These are phyloP conservation scores for Cyanoramphus novaezelandiae DNA, from an alignment of 2,113 vertebrate genomes.

Conservation along the genomic window DNA sequence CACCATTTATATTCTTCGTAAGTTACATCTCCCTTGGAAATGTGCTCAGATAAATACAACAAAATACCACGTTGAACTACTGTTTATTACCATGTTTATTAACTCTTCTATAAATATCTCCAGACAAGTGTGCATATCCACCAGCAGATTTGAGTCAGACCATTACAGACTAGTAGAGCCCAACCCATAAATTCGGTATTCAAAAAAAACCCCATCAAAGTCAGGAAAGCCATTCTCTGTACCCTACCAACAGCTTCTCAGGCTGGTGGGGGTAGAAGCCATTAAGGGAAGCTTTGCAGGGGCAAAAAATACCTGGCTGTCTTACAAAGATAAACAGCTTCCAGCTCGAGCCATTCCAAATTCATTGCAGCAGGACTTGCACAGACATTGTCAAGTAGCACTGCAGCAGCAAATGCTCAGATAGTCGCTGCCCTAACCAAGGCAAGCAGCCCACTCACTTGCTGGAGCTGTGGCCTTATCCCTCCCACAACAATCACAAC, in stretches of 20 bases:
- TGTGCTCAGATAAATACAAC: background rate
- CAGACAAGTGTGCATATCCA: background rate
- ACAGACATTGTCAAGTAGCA: rapidly evolving
- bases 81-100: background rate
- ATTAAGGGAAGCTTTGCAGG: background rate
- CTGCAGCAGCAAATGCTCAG: background rate
- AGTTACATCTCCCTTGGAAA: background rate
- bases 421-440: background rate
- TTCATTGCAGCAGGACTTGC: rapidly evolving
- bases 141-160: background rate
- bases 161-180: background rate
- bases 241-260: background rate
- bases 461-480: background rate
- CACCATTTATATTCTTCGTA: background rate
- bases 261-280: background rate
- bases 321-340: background rate
- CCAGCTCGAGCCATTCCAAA: background rate
- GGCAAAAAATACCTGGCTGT: background rate
- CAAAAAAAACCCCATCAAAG: too few relatives aligned
- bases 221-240: background rate
- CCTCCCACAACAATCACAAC: background rate
- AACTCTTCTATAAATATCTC: background rate
- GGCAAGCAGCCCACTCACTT: background rate
- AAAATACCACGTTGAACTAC: background rate
- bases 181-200: background rate